phyloP scores from a whole-genome alignment of 1,140 invertebrate genomes.

The Lepidurus couesii region DNA sequence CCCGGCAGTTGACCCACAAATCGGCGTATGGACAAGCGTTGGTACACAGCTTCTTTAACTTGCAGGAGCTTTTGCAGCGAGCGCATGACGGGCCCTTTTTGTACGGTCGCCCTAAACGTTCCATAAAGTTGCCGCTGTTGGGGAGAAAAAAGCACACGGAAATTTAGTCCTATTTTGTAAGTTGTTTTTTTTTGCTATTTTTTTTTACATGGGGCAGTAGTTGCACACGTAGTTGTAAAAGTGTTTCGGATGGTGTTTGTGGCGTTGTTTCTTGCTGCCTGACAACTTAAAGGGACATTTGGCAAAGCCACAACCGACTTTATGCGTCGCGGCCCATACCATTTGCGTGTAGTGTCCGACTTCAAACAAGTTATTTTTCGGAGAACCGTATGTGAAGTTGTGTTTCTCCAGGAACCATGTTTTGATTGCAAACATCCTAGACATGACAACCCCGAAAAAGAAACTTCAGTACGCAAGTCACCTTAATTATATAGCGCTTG shows the following conservation, averaged over 20 bases:
- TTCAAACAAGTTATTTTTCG: constrained; percentile 54
- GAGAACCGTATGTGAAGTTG: constrained; percentile 64
- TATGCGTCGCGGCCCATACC: constrained; percentile 72
- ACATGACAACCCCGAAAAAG: constrained; percentile 8
- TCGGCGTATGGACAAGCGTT: constrained; percentile 65
- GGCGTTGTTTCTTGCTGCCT: constrained; percentile 8
- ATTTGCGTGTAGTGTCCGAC: constrained; percentile 78
- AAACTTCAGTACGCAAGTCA: not conserved
- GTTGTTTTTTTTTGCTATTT: not conserved
- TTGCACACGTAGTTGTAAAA: constrained; percentile 82
- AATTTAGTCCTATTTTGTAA: not conserved
- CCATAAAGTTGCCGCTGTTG: constrained; percentile 63
- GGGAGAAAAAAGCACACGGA: constrained; percentile 35
- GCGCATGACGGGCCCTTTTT: constrained; percentile 56
- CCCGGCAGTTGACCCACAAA: constrained; percentile 64
- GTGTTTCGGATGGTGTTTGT: constrained; percentile 44
- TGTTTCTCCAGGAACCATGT: constrained; percentile 70
- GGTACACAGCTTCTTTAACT: constrained; percentile 59
- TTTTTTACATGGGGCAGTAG: constrained; percentile 73
- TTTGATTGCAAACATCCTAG: constrained; percentile 71
- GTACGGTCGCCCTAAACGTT: constrained; percentile 59
- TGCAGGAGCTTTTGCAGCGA: constrained; percentile 59
- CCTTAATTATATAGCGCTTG: constrained; percentile 22
- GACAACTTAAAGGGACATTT: constrained; percentile 51
- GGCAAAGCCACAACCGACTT: constrained; percentile 69